Base-by-base conservation (phyloP, 2,888 invertebrate species). In the Scaptomyza reducta region DNA sequence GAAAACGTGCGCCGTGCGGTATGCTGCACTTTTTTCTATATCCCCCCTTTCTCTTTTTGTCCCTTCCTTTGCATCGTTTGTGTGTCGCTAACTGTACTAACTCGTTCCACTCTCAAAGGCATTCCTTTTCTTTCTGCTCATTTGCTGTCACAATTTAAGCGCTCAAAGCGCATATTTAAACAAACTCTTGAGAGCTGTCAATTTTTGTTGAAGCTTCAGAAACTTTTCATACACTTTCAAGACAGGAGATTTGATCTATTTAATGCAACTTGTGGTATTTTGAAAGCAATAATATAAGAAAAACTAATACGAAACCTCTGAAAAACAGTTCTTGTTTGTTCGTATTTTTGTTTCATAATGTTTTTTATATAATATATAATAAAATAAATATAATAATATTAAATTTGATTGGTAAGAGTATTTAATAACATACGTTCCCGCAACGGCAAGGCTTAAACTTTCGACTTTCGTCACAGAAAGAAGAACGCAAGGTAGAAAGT, bases 1-100 rank as follows among this genome's bases (percentile, higher is more conserved):
- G 89, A 74, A 82, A 87, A 82, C 82, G 87, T 88, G 82, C 81
- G 74, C 84, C 70, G 56, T 59, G 82, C 67, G 70, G 55, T 65
- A 54, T 59, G 81, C 63, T 84, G 88, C 79, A 82, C 74, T 81
- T 81, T 67, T 59, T 41, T 50, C 29, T 47, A 0, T 6, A 1
- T 16, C 29, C 29, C 4, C 11, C 27, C 7, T 27, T 1, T 7
- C 10, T 31, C 31, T 31, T 10, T 31, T 31, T 31, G 31, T 31
- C 31, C 0, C 27, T 27, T 27, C 27, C 7, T 27, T 9, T 27
- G 6, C 2, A 27, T 9, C 35, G 9, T 49, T 16, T 57, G 29
- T 53, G 47, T 62, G 64, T 53, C 44, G 54, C 59, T 75, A 75
- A 65, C 53, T 33, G 47, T 11, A 6, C 18, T 22, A 22, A 22